Conservation (phyloP, 37 sponge, comb jelly and placozoan species). For the Diacarnus erythraeanus region DNA sequence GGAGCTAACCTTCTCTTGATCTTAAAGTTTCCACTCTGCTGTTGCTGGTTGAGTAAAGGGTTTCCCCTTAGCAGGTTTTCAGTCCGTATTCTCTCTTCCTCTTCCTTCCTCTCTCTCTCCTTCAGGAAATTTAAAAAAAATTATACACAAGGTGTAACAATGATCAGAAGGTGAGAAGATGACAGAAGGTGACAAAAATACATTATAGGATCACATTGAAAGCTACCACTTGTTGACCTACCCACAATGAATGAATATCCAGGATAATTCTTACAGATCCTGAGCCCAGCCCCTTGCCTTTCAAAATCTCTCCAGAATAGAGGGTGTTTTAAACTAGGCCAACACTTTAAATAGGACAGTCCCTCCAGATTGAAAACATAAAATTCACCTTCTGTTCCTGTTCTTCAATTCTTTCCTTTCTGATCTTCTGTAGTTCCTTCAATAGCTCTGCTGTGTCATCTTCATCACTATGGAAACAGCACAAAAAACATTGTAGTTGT, state of each 20-base stretch:
- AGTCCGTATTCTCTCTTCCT: constrained; percentile 92
- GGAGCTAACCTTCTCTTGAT: constrained; percentile 38
- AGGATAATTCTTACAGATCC: too few species aligned
- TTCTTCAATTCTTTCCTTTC: constrained; percentile 52
- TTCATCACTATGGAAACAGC: constrained; percentile 61
- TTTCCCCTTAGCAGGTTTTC: constrained; percentile 93
- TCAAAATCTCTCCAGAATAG: too few species aligned
- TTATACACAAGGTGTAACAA: neutral
- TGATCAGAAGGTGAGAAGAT: neutral
- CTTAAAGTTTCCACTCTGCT: constrained; percentile 12
- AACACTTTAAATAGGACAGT: too few species aligned
- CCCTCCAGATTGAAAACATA: too few species aligned
- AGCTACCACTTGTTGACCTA: too few species aligned
- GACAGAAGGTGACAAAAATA: neutral
- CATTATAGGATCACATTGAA: too few species aligned
- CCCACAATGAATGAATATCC: too few species aligned
- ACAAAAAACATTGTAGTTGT: too few species aligned
- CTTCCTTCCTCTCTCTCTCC: constrained; percentile 86
- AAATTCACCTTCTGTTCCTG: constrained; percentile 43
- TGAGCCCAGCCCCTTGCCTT: too few species aligned
- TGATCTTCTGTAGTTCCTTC: constrained; percentile 92
- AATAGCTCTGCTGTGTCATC: constrained; percentile 96
- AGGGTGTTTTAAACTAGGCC: too few species aligned
- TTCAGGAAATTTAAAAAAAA: too few species aligned
- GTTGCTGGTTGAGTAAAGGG: constrained; percentile 52